phyloP scores from a whole-genome alignment of 1,140 invertebrate genomes.

The Lasioglossum baleicum region DNA sequence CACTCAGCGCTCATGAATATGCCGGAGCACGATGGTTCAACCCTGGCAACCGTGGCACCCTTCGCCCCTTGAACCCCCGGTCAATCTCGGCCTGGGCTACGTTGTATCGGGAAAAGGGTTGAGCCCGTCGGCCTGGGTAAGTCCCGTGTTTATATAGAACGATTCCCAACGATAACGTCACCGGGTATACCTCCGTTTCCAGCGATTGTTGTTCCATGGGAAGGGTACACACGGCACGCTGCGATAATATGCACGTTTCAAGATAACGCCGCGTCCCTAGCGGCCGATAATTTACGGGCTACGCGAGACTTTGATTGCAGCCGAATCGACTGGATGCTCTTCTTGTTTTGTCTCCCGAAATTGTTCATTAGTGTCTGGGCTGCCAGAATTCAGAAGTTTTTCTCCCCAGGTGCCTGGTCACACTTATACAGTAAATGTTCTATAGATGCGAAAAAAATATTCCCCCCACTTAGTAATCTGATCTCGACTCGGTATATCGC shows the following conservation, averaged over 20 bases:
- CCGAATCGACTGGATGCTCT: neutral
- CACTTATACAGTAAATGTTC: too few species aligned
- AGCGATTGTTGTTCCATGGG: constrained; percentile 47
- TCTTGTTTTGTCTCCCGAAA: neutral
- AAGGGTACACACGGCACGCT: constrained; percentile 11
- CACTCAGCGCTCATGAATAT: constrained; percentile 76
- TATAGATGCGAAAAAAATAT: too few species aligned
- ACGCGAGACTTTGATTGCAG: neutral
- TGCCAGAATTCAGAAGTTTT: too few species aligned
- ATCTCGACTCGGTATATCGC: too few species aligned
- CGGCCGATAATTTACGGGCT: constrained; percentile 5
- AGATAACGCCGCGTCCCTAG: constrained; percentile 20
- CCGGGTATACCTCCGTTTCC: constrained; percentile 53
- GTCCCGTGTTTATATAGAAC: constrained; percentile 67
- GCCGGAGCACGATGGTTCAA: constrained; percentile 71
- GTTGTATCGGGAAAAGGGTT: constrained; percentile 68
- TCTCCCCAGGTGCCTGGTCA: too few species aligned
- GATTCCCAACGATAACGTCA: constrained; percentile 61
- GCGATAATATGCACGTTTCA: constrained; percentile 20
- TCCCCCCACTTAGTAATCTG: too few species aligned
- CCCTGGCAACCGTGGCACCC: constrained; percentile 34
- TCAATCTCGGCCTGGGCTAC: constrained; percentile 65
- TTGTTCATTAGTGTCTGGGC: neutral
- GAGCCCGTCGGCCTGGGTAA: constrained; percentile 37
- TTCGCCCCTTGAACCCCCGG: constrained; percentile 53